Conservation (phyloP, 2,888 invertebrate genomes). For the Melanophora roralis region DNA sequence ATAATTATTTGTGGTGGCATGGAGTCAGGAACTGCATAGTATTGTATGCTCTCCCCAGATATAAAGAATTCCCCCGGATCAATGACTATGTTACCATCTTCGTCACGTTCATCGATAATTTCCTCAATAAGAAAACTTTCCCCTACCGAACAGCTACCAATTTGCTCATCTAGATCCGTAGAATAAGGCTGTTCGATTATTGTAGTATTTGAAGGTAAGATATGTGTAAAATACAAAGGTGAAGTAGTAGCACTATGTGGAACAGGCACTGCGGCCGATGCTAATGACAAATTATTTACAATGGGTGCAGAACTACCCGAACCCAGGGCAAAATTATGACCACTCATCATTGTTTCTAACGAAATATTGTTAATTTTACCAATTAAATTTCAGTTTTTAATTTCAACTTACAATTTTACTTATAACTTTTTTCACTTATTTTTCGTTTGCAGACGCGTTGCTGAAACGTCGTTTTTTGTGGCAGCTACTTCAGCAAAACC, state of each 20-base stretch:
- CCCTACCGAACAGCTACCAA: conserved; percentile 67
- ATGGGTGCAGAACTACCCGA: conserved; percentile 66
- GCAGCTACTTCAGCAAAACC: conserved; percentile 26
- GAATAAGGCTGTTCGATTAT: conserved; percentile 61
- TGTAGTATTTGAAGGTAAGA: conserved; percentile 65
- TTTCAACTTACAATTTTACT: conserved; percentile 10
- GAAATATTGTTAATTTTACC: too few relatives aligned
- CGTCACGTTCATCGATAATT: conserved; percentile 72
- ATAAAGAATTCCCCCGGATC: conserved; percentile 72
- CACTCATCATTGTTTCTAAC: conserved; percentile 39
- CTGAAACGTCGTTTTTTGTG: conserved; percentile 36
- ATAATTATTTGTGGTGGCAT: conserved; percentile 72
- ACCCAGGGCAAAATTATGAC: conserved; percentile 67
- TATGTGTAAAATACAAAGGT: conserved; percentile 70
- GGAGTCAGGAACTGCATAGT: conserved; percentile 69
- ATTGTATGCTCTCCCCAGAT: conserved; percentile 72
- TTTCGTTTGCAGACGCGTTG: conserved; percentile 51
- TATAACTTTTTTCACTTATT: conserved; percentile 26
- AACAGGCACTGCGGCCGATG: conserved; percentile 70
- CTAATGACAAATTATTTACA: conserved; percentile 72
- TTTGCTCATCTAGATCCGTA: conserved; percentile 68
- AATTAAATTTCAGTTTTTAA: too few relatives aligned
- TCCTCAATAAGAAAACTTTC: conserved; percentile 72
- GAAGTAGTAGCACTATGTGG: conserved; percentile 66
- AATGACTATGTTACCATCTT: conserved; percentile 71